Percentiles rank a stretch among this genome's conserved stretches.
phyloP scores from a whole-genome alignment of 2,797 vertebrate genomes.

The Apogon hyalosoma region DNA sequence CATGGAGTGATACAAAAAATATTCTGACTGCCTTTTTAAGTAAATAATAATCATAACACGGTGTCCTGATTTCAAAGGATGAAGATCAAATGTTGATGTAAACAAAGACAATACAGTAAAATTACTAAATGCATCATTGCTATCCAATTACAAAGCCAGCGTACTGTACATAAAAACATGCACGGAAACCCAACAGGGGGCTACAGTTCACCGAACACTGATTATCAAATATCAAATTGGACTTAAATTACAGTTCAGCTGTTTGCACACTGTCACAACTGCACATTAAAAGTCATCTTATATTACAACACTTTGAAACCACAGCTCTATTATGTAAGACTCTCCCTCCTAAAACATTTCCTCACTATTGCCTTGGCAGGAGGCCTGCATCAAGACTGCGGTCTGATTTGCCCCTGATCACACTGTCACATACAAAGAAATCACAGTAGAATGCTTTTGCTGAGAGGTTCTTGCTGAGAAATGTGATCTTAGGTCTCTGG shows the following conservation, averaged over 20 bases:
- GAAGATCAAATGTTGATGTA: neutral
- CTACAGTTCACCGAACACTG: constrained; percentile 6
- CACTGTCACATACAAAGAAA: constrained; percentile 2
- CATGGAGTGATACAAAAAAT: neutral
- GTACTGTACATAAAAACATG: neutral
- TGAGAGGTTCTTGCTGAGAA: constrained; percentile 18
- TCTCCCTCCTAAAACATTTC: constrained; percentile 14
- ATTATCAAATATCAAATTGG: constrained; percentile 28
- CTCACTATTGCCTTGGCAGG: constrained; percentile 35
- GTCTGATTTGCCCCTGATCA: constrained; percentile 32
- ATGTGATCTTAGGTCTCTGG: constrained; percentile 15
- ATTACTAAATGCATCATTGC: constrained; percentile 6
- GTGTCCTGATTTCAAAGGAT: neutral
- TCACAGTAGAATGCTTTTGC: neutral
- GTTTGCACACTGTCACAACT: constrained; percentile 36
- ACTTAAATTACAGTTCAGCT: constrained; percentile 30
- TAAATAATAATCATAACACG: too few relatives aligned
- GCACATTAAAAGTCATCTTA: constrained; percentile 45
- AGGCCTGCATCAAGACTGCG: constrained; percentile 15
- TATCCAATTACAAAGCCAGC: neutral
- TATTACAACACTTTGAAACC: constrained; percentile 49
- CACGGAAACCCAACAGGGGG: neutral
- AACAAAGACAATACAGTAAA: constrained; percentile 4
- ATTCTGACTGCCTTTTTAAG: neutral
- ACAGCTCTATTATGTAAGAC: constrained; percentile 51